A percentile compares a stretch with the other conserved stretches of the same genome.
Conservation (phyloP, 1,140 invertebrate species). For the Dendroctonus valens region DNA sequence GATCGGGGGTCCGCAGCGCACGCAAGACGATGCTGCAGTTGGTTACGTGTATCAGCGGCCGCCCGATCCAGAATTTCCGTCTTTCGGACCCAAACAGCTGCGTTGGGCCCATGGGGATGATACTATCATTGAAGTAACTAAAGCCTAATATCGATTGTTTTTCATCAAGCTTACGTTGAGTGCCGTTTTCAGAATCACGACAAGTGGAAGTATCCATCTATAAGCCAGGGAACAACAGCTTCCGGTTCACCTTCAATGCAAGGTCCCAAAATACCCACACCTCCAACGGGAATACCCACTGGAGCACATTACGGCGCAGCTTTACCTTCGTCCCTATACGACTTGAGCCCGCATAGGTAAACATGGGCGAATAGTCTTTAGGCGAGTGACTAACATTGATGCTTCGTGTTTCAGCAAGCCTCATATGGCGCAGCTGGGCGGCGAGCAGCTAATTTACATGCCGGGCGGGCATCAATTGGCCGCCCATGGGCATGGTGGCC, state of each 20-base stretch:
- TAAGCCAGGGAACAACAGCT: constrained; percentile 31
- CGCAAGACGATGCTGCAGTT: constrained; percentile 77
- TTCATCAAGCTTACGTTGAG: constrained; percentile 40
- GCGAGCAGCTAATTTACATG: constrained; percentile 65
- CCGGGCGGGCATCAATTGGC: constrained; percentile 58
- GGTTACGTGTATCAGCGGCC: constrained; percentile 84
- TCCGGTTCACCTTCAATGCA: constrained; percentile 27
- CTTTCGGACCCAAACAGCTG: constrained; percentile 67
- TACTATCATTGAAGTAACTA: constrained; percentile 69
- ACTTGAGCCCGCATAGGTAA: constrained; percentile 48
- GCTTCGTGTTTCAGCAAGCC: constrained; percentile 46
- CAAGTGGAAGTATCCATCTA: constrained; percentile 63
- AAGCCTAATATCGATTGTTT: not conserved
- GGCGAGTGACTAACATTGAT: not conserved
- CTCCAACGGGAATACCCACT: constrained; percentile 62
- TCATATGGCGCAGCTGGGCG: constrained; percentile 55
- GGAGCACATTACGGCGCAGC: constrained; percentile 56
- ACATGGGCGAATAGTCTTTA: not conserved
- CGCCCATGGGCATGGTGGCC: constrained; percentile 54
- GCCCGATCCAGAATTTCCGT: constrained; percentile 71
- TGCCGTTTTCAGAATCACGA: constrained; percentile 61
- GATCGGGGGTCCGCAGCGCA: constrained; percentile 43
- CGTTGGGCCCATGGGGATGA: constrained; percentile 79
- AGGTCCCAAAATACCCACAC: constrained; percentile 51
- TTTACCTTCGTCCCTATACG: constrained; percentile 55